Conservation (phyloP, 2,888 invertebrate genomes). For the Drosophila demipolita region DNA sequence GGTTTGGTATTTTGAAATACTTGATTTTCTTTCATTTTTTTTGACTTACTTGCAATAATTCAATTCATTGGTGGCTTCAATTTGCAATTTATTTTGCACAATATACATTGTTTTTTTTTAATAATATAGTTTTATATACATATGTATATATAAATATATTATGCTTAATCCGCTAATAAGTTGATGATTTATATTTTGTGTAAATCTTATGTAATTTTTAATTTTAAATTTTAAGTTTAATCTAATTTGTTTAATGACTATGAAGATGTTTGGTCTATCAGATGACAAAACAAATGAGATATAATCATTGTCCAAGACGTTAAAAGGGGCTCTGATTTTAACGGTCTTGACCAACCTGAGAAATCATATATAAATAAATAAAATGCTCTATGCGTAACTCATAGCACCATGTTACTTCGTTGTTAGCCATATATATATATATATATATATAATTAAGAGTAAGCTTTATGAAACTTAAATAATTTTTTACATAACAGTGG, state of each 20-base stretch:
- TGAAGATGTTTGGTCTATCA: conserved; percentile 41
- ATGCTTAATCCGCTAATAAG: conserved; percentile 34
- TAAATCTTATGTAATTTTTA: conserved; percentile 5
- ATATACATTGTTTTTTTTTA: conserved; percentile 61
- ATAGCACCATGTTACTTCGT: conserved; percentile 81
- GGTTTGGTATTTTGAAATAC: conserved; percentile 58
- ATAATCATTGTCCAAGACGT: conserved; percentile 67
- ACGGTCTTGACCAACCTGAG: conserved; percentile 72
- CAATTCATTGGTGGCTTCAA: conserved; percentile 82
- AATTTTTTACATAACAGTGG: conserved; percentile 37
- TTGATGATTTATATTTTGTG: conserved; percentile 8
- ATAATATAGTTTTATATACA: conserved; percentile 26
- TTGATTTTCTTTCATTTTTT: conserved; percentile 45
- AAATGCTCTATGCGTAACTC: conserved; percentile 65
- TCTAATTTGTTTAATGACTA: conserved; percentile 25
- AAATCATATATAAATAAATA: conserved; percentile 30
- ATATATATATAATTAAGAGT: conserved; percentile 27
- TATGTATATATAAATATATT: conserved; percentile 13
- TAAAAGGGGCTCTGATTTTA: conserved; percentile 84
- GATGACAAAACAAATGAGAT: conserved; percentile 28
- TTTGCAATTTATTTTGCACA: conserved; percentile 75
- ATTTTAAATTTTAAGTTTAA: conserved; percentile 26
- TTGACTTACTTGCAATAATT: conserved; percentile 79
- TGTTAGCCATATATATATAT: conserved; percentile 65
- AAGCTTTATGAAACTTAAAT: conserved; percentile 26